Evolutionary conservation across 2,888 invertebrate genomes (phyloP), one percentile per base, ranked within the genome.

Genomic region (Celastrina argiolus): DNA sequence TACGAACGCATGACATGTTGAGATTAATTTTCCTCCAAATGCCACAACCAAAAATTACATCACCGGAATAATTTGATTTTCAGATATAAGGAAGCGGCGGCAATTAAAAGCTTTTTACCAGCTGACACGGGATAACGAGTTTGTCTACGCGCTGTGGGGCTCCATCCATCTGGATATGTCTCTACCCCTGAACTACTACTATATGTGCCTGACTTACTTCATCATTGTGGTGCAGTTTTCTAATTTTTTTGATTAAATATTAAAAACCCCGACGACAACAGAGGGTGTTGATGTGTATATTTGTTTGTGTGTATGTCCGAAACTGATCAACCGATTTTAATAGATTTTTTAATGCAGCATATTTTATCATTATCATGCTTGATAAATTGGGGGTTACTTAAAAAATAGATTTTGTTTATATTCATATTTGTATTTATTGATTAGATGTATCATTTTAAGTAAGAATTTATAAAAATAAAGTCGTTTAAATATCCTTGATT

Each of bases 31-130:
- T 1, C 51, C 22, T 51, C 14, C 22, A 51, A 10, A 22, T 51
- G 51, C 10, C 6, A 22, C 22, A 51, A 51, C 14, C 51, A 22
- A 22, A 12, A 51, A 26, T 51, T 26, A 51, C 22, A 26, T 51
- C 12, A 51, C 14, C 22, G 5, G 12, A 12, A 26, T 12, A 8
- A 28, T 31, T 31, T 58, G 2, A 12, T 58, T 45, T 58, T 5
- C 58, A 58, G 58, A 58, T 58, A n/a, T n/a, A 31, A 58, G 58
- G 2, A 31, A n/a, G 31, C 28, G 58, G 4, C 58, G 58, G n/a
- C 58, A 58, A 31, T 31, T 58, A 31, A 58, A 58, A 6, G 58
- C 58, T 58, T 58, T 58, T 58, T 31, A 58, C 31, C 58, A 58
- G 58, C 31, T 58, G 16, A 58, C 58, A 1, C 58, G 31, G 1